A percentile compares a stretch with the other conserved stretches of the same genome.
Conservation (phyloP, 2,113 vertebrate genomes). For the Pseudorhombus dupliciocellatus region DNA sequence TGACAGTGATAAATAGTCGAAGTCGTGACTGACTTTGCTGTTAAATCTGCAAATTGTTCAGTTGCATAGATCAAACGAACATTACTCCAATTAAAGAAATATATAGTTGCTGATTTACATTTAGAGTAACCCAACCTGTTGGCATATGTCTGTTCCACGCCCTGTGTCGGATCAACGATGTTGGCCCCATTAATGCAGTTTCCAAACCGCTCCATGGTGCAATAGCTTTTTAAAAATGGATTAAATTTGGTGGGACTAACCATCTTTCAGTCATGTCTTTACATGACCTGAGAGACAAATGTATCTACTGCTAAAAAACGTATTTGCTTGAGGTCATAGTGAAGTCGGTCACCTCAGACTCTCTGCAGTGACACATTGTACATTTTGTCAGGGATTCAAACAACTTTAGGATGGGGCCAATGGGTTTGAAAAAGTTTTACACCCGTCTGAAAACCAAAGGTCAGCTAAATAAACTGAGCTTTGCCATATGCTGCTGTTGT, state of each 20-base stretch:
- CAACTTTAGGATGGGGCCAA: not conserved
- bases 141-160: not conserved
- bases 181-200: not conserved
- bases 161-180: not conserved
- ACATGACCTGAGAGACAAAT: not conserved
- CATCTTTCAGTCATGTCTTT: not conserved
- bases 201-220: not conserved
- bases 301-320: constrained; percentile 3
- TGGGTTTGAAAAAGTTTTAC: not conserved
- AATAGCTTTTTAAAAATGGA: not conserved
- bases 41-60: constrained; percentile 12
- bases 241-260: not conserved
- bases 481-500: constrained; percentile 9
- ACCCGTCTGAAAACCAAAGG: constrained; percentile 16
- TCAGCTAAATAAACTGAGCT: not conserved
- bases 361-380: not conserved
- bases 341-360: not conserved
- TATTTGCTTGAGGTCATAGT: not conserved
- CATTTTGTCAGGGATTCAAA: not conserved
- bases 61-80: not conserved
- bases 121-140: not conserved
- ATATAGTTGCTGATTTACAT: not conserved
- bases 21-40: constrained; percentile 4
- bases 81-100: not conserved
- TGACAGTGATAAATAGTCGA: too few relatives aligned